Evolutionary conservation across 92 coral and sea anemone genomes (phyloP).

Genomic region (Meandrina meandrites): DNA sequence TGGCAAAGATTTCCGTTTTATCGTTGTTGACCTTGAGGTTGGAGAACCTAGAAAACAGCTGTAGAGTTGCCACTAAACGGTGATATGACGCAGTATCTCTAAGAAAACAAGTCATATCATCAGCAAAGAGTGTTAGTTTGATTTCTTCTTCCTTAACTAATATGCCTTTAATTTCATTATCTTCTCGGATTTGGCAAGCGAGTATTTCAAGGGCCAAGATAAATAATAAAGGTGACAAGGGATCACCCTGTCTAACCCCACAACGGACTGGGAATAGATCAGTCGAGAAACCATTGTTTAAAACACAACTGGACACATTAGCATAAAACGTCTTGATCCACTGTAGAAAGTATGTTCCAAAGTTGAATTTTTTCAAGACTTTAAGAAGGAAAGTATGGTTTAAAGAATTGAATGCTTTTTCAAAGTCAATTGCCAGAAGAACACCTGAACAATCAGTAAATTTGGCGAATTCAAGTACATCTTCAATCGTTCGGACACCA

Average conservation of each 20-base stretch:
- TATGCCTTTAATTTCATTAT: slow-evolving; percentile 29
- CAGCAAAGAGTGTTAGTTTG: slow-evolving; percentile 54
- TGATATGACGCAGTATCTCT: slow-evolving; percentile 8
- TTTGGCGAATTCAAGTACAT: slow-evolving; percentile 30
- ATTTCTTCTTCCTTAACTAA: slow-evolving; percentile 30
- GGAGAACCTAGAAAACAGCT: slow-evolving; percentile 17
- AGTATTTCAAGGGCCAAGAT: slow-evolving; percentile 33
- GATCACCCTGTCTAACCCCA: slow-evolving; percentile 43
- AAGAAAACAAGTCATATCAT: slow-evolving; percentile 47
- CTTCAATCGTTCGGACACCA: slow-evolving; percentile 43
- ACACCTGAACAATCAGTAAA: slow-evolving; percentile 12
- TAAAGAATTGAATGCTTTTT: slow-evolving; percentile 23
- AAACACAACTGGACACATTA: background rate
- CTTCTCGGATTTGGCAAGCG: slow-evolving; percentile 28
- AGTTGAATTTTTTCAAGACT: background rate
- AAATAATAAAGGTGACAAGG: slow-evolving; percentile 43
- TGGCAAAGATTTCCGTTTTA: slow-evolving; percentile 22
- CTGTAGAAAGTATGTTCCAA: background rate
- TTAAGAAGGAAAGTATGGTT: background rate
- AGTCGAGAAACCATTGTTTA: background rate
- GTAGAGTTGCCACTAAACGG: slow-evolving; percentile 8
- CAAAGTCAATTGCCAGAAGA: slow-evolving; percentile 26
- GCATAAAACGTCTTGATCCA: slow-evolving; percentile 7
- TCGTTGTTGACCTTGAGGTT: slow-evolving; percentile 11
- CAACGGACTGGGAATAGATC: slow-evolving; percentile 12